phyloP scores from a whole-genome alignment of 2,888 invertebrate genomes.

The Drosophila gaucha region DNA sequence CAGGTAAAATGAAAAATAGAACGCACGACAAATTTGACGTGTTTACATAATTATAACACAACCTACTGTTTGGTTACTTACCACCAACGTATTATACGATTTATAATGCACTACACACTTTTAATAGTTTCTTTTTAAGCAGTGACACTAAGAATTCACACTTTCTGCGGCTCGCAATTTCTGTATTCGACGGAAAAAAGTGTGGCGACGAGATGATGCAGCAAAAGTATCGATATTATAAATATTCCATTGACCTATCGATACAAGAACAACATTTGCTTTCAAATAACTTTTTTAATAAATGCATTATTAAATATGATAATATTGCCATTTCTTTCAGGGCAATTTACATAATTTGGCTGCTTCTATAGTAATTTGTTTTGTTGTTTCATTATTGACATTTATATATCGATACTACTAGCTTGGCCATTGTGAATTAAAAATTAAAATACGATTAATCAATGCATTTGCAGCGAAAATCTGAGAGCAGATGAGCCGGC shows the following conservation, averaged over 20 bases:
- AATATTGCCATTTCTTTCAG: neutral
- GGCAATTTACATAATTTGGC: neutral
- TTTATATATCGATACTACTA: neutral
- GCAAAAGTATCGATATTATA: slow-evolving; percentile 27
- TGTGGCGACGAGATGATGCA: slow-evolving; percentile 31
- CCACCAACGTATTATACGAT: slow-evolving; percentile 33
- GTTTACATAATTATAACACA: neutral
- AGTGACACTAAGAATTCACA: slow-evolving; percentile 16
- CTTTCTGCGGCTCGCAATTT: slow-evolving; percentile 45
- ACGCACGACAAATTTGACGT: neutral
- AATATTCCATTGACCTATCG: neutral
- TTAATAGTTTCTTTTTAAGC: slow-evolving; percentile 5
- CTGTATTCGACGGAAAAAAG: slow-evolving; percentile 45
- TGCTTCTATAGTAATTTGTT: no score
- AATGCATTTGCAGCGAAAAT: neutral
- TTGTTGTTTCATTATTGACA: neutral
- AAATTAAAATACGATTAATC: neutral
- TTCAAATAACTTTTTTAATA: neutral
- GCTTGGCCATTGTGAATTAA: neutral
- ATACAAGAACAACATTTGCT: slow-evolving; percentile 2
- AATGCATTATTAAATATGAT: neutral
- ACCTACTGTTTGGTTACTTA: slow-evolving; percentile 21
- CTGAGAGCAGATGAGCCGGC: neutral
- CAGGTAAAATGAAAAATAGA: slow-evolving; percentile 3
- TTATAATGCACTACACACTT: slow-evolving; percentile 10